Evolutionary conservation across 1,140 invertebrate species (phyloP).

Genomic region (Drosophila santomea): DNA sequence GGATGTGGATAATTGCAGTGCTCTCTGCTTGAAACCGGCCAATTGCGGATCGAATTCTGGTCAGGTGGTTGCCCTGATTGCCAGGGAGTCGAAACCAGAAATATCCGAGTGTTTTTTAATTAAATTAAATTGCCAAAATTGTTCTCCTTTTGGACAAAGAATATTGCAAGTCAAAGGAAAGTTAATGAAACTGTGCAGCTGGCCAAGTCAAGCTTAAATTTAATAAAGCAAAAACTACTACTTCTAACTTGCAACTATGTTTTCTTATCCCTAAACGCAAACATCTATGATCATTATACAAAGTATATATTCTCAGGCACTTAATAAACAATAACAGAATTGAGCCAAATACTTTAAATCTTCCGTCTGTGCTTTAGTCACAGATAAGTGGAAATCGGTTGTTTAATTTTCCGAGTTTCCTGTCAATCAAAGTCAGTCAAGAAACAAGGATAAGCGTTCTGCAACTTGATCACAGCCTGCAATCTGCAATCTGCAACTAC

Average conservation of each 20-base stretch:
- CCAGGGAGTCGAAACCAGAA: conserved; percentile 21
- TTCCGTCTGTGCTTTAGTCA: neutral
- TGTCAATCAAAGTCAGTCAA: conserved; percentile 21
- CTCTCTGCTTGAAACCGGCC: conserved; percentile 9
- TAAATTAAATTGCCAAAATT: conserved; percentile 41
- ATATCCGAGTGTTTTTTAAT: conserved; percentile 26
- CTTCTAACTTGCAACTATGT: too few relatives aligned
- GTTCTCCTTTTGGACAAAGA: neutral
- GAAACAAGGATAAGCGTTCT: conserved; percentile 11
- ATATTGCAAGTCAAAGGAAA: conserved; percentile 2
- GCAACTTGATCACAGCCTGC: conserved; percentile 28
- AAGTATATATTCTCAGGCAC: too few relatives aligned
- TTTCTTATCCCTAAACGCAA: too few relatives aligned
- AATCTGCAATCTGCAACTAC: conserved; percentile 15
- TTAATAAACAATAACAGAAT: too few relatives aligned
- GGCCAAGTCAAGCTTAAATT: neutral
- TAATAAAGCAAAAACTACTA: neutral
- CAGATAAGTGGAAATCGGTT: neutral
- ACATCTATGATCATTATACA: too few relatives aligned
- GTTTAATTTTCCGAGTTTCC: conserved; percentile 4
- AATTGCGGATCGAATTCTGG: conserved; percentile 26
- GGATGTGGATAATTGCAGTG: conserved; percentile 24
- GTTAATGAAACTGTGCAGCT: conserved; percentile 5
- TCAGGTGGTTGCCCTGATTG: conserved; percentile 20
- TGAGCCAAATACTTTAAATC: neutral